Base-by-base conservation (phyloP, 2,888 invertebrate genomes). In the Orthonevra nobilis region DNA sequence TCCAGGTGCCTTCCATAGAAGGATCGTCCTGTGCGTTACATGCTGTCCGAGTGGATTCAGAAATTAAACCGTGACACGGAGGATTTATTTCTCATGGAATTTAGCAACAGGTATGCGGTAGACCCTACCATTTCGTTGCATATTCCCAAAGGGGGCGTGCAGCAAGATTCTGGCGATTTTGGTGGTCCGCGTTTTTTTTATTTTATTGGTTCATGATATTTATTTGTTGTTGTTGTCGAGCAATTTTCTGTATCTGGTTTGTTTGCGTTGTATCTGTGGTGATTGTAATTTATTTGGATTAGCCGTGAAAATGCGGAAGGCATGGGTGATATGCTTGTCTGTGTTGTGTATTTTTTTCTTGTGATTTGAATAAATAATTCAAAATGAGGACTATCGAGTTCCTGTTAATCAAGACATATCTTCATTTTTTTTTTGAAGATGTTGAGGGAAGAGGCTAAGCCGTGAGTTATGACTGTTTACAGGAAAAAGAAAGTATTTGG, bases 161-260 rank as follows among this genome's bases (percentile, higher is more conserved):
- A 46, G 17, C 50, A 52, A 34, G 66, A 72, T 58, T 46, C 46
- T 48, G 54, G 40, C 79, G 66, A 68, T 79, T 68, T 66, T 61
- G 73, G 79, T 79, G 79, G 79, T 79, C 77, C 20, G 10, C 30
- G 32, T 44, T 66, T 56, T 42, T 38, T n/a, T n/a, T n/a, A n/a
- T 73, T 79, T 79, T 79, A 73, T 73, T 73, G 72, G 34, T 30
- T 66, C 77, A 72, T 66, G 72, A 66, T 66, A 72, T 72, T 60
- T 60, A 42, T 58, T 70, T 70, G 50, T 32, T 48, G 38, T 50
- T 48, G 34, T 64, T 63, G 44, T 2, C 36, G 36, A 20, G 48
- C 38, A 26, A 56, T 69, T 54, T 60, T 69, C 50, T 50, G 58
- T 60, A 46, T 42, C 34, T 26, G 50, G 50, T 34, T 42, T 23